Conservation (phyloP, 2,888 invertebrate species). For the Caenorhabditis afra region DNA sequence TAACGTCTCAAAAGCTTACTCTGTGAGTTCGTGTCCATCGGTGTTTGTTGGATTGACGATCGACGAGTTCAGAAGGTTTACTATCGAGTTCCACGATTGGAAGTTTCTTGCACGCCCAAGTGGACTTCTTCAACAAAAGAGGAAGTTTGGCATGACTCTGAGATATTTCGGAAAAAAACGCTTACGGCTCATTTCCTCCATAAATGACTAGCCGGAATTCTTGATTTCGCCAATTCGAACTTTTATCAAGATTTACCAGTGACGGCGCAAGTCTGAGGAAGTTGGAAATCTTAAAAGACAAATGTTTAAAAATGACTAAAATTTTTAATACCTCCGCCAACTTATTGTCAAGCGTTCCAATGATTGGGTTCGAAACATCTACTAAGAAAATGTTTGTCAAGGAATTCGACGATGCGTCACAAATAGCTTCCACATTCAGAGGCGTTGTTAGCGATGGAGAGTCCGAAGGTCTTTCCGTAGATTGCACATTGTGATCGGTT, state of each 20-base stretch:
- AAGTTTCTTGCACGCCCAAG: conserved; percentile 41
- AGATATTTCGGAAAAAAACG: too few species aligned
- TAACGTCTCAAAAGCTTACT: conserved; percentile 19
- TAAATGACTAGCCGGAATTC: conserved; percentile 53
- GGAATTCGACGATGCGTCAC: conserved; percentile 22
- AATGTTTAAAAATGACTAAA: neutral
- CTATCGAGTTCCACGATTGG: conserved; percentile 22
- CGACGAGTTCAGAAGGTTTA: conserved; percentile 32
- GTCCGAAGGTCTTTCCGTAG: conserved; percentile 10
- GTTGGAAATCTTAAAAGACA: conserved; percentile 4
- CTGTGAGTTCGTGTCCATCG: conserved; percentile 42
- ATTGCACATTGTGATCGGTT: neutral
- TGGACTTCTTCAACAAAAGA: conserved; percentile 22
- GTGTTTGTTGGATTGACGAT: conserved; percentile 40
- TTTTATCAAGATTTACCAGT: conserved; percentile 22
- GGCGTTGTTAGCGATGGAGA: conserved; percentile 8
- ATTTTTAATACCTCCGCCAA: conserved; percentile 6
- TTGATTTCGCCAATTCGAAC: conserved; percentile 26
- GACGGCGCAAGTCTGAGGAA: conserved; percentile 24
- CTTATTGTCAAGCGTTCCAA: conserved; percentile 52
- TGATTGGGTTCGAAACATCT: conserved; percentile 54
- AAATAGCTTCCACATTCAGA: conserved; percentile 20
- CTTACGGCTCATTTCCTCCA: conserved; percentile 58
- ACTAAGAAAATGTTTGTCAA: conserved; percentile 48
- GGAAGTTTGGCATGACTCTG: too few species aligned